These are phyloP conservation scores for Hippocampus mohnikei DNA, from an alignment of 2,113 vertebrate species.

Conservation along the genomic window DNA sequence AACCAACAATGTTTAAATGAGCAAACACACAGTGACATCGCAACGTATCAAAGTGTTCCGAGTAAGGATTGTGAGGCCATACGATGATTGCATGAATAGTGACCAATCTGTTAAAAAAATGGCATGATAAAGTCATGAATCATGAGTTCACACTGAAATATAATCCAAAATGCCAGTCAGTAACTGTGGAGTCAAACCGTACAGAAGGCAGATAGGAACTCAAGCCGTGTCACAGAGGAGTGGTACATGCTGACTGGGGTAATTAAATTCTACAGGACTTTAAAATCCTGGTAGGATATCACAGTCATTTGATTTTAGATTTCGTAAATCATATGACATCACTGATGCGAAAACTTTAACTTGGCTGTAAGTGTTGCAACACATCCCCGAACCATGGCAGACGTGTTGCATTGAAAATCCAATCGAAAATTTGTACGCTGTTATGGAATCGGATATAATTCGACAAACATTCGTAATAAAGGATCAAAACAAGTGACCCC, in stretches of 20 bases:
- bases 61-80: no score
- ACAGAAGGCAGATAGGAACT: neutral
- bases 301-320: neutral
- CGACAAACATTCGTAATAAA: neutral
- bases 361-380: neutral
- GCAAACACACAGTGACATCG: no score
- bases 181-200: neutral
- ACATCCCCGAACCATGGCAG: neutral
- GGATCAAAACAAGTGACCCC: neutral
- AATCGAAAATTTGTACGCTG: neutral
- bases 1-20: no score
- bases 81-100: no score
- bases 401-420: neutral
- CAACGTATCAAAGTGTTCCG: no score
- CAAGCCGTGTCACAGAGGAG: neutral
- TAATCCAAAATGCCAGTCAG: neutral
- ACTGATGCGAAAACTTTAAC: neutral
- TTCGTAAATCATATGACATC: neutral
- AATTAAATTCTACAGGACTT: no score
- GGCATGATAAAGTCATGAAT: neutral
- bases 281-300: neutral
- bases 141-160: neutral
- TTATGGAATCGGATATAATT: neutral
- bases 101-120: no score
- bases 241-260: no score